phyloP scores from a whole-genome alignment of 2,888 invertebrate genomes.

The Idaea dimidiata region DNA sequence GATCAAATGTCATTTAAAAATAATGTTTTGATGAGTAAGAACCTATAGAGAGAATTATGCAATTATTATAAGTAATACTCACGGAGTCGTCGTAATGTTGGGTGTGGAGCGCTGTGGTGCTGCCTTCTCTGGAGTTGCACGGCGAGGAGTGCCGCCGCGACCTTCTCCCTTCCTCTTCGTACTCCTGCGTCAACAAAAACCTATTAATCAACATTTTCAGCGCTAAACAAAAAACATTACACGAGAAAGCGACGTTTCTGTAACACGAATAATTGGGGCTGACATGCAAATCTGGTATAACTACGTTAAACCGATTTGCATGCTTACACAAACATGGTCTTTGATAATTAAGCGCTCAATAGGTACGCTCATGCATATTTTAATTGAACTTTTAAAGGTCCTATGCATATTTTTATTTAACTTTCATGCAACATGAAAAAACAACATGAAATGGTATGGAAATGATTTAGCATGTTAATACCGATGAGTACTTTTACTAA shows the following conservation, averaged over 20 bases:
- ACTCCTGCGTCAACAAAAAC: slow-evolving; percentile 78
- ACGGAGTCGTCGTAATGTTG: slow-evolving; percentile 83
- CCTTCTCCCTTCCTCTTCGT: slow-evolving; percentile 82
- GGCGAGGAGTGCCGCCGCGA: slow-evolving; percentile 86
- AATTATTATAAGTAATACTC: slow-evolving; percentile 43
- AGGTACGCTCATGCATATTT: neutral
- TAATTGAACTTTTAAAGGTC: neutral
- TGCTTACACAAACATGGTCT: slow-evolving; percentile 2
- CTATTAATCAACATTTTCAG: slow-evolving; percentile 5
- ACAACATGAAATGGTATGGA: neutral
- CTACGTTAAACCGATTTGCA: slow-evolving; percentile 5
- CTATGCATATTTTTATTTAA: neutral
- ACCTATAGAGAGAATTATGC: neutral
- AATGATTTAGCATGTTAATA: neutral
- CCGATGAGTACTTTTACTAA: neutral
- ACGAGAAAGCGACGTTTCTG: slow-evolving; percentile 7
- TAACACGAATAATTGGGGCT: slow-evolving; percentile 3
- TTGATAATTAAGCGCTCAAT: neutral
- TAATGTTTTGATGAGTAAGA: no score
- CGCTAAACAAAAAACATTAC: slow-evolving; percentile 1
- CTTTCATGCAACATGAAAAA: slow-evolving; percentile 1
- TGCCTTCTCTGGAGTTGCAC: slow-evolving; percentile 85
- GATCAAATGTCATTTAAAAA: no score
- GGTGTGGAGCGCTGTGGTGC: slow-evolving; percentile 82
- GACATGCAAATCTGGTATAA: slow-evolving; percentile 5